Conservation (phyloP, 2,888 invertebrate genomes). For the Tethea ocularis region DNA sequence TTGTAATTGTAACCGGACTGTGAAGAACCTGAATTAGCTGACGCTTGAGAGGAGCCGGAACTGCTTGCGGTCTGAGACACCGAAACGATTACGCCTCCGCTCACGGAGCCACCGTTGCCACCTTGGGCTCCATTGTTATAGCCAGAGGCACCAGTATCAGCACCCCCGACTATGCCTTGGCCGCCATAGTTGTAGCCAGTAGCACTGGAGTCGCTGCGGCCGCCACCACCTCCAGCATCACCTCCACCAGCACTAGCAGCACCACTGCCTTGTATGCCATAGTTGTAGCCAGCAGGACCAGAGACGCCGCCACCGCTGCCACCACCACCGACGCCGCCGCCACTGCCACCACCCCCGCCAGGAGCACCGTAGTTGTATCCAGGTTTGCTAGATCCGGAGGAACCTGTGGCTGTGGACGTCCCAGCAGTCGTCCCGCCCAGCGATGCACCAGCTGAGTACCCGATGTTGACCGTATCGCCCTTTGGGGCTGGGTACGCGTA, state of each 20-base stretch:
- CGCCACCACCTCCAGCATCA: background rate
- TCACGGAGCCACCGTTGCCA: background rate
- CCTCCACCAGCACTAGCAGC: background rate
- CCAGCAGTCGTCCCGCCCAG: slow-evolving; percentile 25
- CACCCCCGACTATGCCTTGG: background rate
- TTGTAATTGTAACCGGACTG: slow-evolving; percentile 35
- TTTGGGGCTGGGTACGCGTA: slow-evolving; percentile 69
- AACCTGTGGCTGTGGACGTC: slow-evolving; percentile 17
- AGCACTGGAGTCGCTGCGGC: background rate
- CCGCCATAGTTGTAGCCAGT: background rate
- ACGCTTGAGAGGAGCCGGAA: slow-evolving; percentile 18
- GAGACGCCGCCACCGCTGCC: background rate
- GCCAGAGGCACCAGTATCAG: slow-evolving; percentile 15
- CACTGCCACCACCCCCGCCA: slow-evolving; percentile 6
- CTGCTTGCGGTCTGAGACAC: slow-evolving; percentile 14
- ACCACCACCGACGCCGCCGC: background rate
- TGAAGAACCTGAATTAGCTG: slow-evolving; percentile 14
- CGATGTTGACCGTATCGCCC: slow-evolving; percentile 45
- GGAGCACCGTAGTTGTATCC: slow-evolving; percentile 37
- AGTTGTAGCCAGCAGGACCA: background rate
- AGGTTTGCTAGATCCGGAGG: slow-evolving; percentile 11
- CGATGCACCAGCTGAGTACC: slow-evolving; percentile 35
- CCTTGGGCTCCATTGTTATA: slow-evolving; percentile 35
- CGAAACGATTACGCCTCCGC: background rate
- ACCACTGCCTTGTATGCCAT: slow-evolving; percentile 21